Evolutionary conservation across 2,888 invertebrate species (phyloP).

Genomic region (Schrankia costaestrigalis): DNA sequence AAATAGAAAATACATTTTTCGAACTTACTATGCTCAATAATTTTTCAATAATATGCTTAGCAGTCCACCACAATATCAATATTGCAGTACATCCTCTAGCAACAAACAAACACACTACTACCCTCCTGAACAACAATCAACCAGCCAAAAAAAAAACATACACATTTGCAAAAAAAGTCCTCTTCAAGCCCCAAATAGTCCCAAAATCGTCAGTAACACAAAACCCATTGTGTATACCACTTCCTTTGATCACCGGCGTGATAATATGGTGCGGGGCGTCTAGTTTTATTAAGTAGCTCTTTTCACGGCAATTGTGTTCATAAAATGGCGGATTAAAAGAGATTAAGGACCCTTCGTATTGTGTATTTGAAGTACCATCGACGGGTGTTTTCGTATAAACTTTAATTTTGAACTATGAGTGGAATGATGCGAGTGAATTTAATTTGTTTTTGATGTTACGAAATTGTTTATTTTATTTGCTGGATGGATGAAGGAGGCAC

Average conservation of each 20-base stretch:
- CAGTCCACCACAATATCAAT: too few relatives aligned
- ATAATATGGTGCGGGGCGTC: constrained; percentile 56
- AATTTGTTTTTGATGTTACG: constrained; percentile 11
- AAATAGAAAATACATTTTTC: too few relatives aligned
- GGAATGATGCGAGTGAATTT: constrained; percentile 26
- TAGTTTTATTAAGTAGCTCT: constrained; percentile 61
- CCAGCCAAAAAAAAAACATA: constrained; percentile 9
- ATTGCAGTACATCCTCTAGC: too few relatives aligned
- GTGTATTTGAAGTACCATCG: constrained; percentile 38
- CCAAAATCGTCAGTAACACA: constrained; percentile 47
- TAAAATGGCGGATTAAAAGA: constrained; percentile 63
- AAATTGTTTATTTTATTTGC: background rate
- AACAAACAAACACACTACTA: too few relatives aligned
- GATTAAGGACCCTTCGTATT: constrained; percentile 58
- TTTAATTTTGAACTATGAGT: constrained; percentile 39
- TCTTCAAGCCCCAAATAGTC: constrained; percentile 16
- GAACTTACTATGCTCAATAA: too few relatives aligned
- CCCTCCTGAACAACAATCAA: too few relatives aligned
- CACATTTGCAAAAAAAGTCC: constrained; percentile 18
- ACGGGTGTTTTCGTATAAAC: constrained; percentile 35
- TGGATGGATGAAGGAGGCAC: too few relatives aligned
- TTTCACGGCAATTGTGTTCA: constrained; percentile 74
- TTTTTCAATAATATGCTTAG: too few relatives aligned
- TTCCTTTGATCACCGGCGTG: constrained; percentile 70
- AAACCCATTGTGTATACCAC: constrained; percentile 60